Evolutionary conservation across 2,888 invertebrate species (phyloP).

Genomic region (Hoplodrina ambigua): DNA sequence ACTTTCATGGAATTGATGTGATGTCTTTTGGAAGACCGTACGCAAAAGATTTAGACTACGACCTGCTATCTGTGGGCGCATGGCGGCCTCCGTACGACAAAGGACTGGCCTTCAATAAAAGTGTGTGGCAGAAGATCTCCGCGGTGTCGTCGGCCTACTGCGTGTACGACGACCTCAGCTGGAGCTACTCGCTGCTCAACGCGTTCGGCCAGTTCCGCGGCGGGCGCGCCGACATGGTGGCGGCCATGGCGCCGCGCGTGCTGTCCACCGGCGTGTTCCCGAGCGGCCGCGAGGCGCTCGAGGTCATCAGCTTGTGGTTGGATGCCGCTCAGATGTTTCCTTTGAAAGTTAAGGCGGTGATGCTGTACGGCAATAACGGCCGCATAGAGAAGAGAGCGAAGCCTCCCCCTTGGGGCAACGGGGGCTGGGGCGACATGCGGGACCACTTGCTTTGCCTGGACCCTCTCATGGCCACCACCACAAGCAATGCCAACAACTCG

Average conservation of each 20-base stretch:
- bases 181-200: conserved; percentile 75
- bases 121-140: conserved; percentile 69
- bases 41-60: conserved; percentile 57
- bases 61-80: conserved; percentile 67
- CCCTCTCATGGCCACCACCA: conserved; percentile 55
- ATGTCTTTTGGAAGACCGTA: conserved; percentile 70
- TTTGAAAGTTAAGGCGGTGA: conserved; percentile 61
- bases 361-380: conserved; percentile 63
- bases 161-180: conserved; percentile 72
- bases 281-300: conserved; percentile 50
- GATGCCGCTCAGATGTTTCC: conserved; percentile 63
- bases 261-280: conserved; percentile 59
- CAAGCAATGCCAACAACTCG: not conserved
- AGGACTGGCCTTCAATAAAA: conserved; percentile 75
- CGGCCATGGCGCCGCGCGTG: conserved; percentile 69
- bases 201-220: conserved; percentile 60
- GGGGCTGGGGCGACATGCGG: conserved; percentile 74
- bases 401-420: conserved; percentile 64
- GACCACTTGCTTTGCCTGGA: conserved; percentile 75
- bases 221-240: conserved; percentile 67
- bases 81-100: conserved; percentile 73
- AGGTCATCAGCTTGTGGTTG: conserved; percentile 30
- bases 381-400: conserved; percentile 44
- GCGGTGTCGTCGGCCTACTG: conserved; percentile 66
- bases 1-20: conserved; percentile 65